phyloP scores from a whole-genome alignment of 2,113 vertebrate species.

The Mesembrinibis cayennensis region DNA sequence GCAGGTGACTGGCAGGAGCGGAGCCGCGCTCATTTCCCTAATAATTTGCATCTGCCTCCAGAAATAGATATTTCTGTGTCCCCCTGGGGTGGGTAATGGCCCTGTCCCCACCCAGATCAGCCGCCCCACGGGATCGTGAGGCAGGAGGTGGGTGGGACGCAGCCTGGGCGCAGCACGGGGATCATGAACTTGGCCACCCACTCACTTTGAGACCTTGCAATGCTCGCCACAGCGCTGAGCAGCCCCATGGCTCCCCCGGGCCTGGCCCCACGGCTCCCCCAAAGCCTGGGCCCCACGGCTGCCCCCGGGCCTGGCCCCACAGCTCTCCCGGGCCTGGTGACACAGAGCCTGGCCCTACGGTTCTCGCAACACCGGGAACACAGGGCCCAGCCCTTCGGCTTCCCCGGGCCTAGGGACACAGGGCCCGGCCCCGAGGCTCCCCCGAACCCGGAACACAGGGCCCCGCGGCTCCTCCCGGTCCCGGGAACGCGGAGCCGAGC shows the following conservation, averaged over 20 bases:
- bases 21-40: not conserved
- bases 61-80: not conserved
- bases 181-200: not conserved
- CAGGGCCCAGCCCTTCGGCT: not conserved
- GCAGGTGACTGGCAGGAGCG: not conserved
- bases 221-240: accelerated
- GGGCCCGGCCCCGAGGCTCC: not conserved
- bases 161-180: accelerated
- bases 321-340: not conserved
- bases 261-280: not conserved
- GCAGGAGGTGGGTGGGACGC: not conserved
- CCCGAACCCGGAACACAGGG: not conserved
- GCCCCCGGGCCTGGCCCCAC: not conserved
- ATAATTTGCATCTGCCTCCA: not conserved
- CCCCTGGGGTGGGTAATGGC: not conserved
- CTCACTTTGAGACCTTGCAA: accelerated
- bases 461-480: not conserved
- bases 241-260: not conserved
- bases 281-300: not conserved
- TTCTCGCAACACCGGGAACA: too few species aligned
- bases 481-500: not conserved
- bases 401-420: not conserved
- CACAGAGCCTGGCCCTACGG: not conserved
- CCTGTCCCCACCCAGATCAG: not conserved
- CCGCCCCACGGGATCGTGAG: not conserved